phyloP scores from a whole-genome alignment of 37 sponge, comb jelly and placozoan genomes.

The Tethya wilhelma region DNA sequence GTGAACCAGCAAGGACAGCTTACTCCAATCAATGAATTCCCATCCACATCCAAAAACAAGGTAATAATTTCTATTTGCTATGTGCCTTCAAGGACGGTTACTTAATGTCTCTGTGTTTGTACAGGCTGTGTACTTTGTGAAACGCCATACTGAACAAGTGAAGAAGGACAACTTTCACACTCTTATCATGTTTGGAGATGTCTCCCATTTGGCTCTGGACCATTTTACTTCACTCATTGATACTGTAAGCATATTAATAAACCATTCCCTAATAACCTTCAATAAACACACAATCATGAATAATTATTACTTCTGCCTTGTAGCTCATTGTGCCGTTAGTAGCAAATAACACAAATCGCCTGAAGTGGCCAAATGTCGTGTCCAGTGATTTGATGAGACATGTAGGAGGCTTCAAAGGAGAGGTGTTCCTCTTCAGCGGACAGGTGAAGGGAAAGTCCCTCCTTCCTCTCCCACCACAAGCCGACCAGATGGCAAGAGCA shows the following conservation, averaged over 20 bases:
- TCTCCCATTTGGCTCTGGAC: slow-evolving; percentile 92
- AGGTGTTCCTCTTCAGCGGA: slow-evolving; percentile 91
- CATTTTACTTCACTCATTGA: slow-evolving; percentile 92
- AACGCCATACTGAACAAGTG: slow-evolving; percentile 67
- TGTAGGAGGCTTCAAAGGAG: slow-evolving; percentile 87
- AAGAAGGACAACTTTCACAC: slow-evolving; percentile 77
- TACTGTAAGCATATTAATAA: slow-evolving; percentile 60
- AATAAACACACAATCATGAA: neutral
- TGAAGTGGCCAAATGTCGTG: slow-evolving; percentile 92
- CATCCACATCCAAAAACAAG: slow-evolving; percentile 78
- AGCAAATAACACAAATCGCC: slow-evolving; percentile 82
- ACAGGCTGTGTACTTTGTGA: slow-evolving; percentile 91
- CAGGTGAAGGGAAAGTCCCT: slow-evolving; percentile 98
- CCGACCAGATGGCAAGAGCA: slow-evolving; percentile 73
- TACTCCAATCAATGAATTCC: slow-evolving; percentile 73
- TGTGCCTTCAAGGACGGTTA: neutral
- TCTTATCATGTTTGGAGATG: slow-evolving; percentile 87
- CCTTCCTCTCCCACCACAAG: slow-evolving; percentile 90
- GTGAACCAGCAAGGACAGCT: slow-evolving; percentile 76
- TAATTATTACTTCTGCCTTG: neutral
- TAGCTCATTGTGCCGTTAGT: slow-evolving; percentile 93
- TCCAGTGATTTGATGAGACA: slow-evolving; percentile 87
- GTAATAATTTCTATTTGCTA: neutral
- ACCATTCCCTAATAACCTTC: neutral
- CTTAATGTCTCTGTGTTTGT: neutral